Evolutionary conservation across 1,140 invertebrate genomes (phyloP).

Genomic region (Dendrolimus punctatus): DNA sequence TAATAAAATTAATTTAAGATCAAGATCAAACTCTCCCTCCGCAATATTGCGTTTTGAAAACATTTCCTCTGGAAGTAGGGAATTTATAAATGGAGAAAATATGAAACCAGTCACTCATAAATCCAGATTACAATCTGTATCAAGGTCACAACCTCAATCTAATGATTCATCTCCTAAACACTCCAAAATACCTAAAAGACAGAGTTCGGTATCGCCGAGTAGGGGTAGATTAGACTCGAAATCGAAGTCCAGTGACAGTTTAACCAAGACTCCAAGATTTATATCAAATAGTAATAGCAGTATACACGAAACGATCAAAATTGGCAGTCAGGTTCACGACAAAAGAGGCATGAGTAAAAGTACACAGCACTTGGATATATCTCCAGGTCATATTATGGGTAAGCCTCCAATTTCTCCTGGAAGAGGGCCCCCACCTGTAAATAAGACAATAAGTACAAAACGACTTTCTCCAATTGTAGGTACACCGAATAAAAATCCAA

Average conservation of each 20-base stretch:
- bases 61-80: conserved; percentile 29
- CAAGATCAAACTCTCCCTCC: conserved; percentile 62
- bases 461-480: conserved; percentile 67
- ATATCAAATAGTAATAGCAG: conserved; percentile 69
- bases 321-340: conserved; percentile 49
- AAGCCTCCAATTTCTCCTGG: conserved; percentile 68
- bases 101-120: conserved; percentile 42
- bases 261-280: conserved; percentile 54
- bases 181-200: conserved; percentile 67
- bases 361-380: conserved; percentile 48
- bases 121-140: conserved; percentile 44
- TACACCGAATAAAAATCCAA: conserved; percentile 64
- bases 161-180: conserved; percentile 60
- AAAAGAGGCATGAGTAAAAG: conserved; percentile 57
- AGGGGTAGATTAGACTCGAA: conserved; percentile 24
- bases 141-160: conserved; percentile 62
- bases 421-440: conserved; percentile 62
- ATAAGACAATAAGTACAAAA: conserved; percentile 60
- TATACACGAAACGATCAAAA: conserved; percentile 62
- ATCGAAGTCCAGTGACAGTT: conserved; percentile 36
- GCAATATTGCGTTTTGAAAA: conserved; percentile 52
- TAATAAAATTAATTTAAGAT: conserved; percentile 49
- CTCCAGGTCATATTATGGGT: conserved; percentile 49
- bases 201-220: conserved; percentile 62
- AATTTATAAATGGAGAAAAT: conserved; percentile 35